Evolutionary conservation across 2,888 invertebrate species (phyloP).

Genomic region (Ophioninae sp.): DNA sequence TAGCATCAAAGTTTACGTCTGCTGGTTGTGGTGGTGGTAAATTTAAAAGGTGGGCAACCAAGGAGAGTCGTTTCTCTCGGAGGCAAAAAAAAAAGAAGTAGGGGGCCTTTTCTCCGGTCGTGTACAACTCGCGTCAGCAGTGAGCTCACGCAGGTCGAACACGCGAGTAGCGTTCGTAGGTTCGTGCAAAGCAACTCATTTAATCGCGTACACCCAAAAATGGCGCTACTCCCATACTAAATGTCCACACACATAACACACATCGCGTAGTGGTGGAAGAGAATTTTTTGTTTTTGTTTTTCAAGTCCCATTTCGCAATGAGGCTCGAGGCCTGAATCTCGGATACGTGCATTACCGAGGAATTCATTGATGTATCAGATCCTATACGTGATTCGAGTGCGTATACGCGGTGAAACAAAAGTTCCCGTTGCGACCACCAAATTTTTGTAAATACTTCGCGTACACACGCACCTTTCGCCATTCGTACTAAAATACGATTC

Average conservation of each 20-base stretch:
- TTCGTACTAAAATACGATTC: constrained; percentile 5
- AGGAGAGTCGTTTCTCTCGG: constrained; percentile 31
- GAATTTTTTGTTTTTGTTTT: background rate
- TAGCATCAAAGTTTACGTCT: constrained; percentile 22
- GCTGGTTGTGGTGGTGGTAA: constrained; percentile 35
- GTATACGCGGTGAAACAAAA: constrained; percentile 5
- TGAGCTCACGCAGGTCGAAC: constrained; percentile 75
- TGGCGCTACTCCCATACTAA: constrained; percentile 74
- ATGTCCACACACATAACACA: constrained; percentile 31
- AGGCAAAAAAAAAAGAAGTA: constrained; percentile 9
- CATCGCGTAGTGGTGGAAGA: background rate
- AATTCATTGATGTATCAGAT: constrained; percentile 1
- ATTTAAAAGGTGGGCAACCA: constrained; percentile 22
- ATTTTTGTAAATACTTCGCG: background rate
- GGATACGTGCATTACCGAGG: background rate
- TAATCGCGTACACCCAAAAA: constrained; percentile 72
- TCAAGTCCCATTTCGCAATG: constrained; percentile 17
- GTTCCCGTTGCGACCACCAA: background rate
- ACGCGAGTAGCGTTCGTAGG: constrained; percentile 63
- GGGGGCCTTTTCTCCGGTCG: constrained; percentile 38
- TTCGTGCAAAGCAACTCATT: constrained; percentile 59
- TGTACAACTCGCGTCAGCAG: constrained; percentile 66
- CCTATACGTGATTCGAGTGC: background rate
- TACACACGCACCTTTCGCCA: background rate
- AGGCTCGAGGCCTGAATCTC: constrained; percentile 8